phyloP scores from a whole-genome alignment of 1,140 invertebrate genomes.

The Colletes latitarsis region DNA sequence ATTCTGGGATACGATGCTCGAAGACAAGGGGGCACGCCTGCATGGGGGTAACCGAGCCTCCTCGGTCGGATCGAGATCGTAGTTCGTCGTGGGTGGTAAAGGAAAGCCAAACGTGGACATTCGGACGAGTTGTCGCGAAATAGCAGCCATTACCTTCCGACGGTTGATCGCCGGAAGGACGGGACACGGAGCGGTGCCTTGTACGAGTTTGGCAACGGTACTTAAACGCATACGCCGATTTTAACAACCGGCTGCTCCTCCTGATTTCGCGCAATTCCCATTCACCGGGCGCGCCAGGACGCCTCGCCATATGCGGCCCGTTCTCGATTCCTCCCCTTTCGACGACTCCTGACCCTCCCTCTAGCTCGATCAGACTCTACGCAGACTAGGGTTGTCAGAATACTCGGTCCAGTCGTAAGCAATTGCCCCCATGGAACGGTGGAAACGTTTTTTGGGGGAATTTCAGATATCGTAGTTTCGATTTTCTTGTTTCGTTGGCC shows the following conservation, averaged over 20 bases:
- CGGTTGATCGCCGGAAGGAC: background rate
- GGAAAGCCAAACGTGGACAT: background rate
- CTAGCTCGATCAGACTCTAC: too few relatives aligned
- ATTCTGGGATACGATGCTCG: slow-evolving; percentile 55
- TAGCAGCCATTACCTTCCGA: background rate
- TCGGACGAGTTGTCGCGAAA: background rate
- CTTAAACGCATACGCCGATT: slow-evolving; percentile 66
- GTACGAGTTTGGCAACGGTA: slow-evolving; percentile 40
- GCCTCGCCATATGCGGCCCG: slow-evolving; percentile 45
- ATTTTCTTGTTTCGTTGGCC: too few relatives aligned
- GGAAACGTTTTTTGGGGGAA: too few relatives aligned
- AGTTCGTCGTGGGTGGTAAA: background rate
- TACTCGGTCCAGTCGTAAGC: too few relatives aligned
- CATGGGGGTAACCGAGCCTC: background rate
- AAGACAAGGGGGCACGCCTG: slow-evolving; percentile 41
- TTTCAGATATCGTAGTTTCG: too few relatives aligned
- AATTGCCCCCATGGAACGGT: too few relatives aligned
- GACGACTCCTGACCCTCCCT: background rate
- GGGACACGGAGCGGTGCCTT: slow-evolving; percentile 4
- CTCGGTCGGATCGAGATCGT: background rate
- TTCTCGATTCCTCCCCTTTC: slow-evolving; percentile 34
- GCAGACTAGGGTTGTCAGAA: too few relatives aligned
- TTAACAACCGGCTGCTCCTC: slow-evolving; percentile 55
- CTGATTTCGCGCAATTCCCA: slow-evolving; percentile 71
- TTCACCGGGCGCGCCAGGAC: slow-evolving; percentile 61